Conservation (phyloP, 2,113 vertebrate species). For the Himantopus leucocephalus region DNA sequence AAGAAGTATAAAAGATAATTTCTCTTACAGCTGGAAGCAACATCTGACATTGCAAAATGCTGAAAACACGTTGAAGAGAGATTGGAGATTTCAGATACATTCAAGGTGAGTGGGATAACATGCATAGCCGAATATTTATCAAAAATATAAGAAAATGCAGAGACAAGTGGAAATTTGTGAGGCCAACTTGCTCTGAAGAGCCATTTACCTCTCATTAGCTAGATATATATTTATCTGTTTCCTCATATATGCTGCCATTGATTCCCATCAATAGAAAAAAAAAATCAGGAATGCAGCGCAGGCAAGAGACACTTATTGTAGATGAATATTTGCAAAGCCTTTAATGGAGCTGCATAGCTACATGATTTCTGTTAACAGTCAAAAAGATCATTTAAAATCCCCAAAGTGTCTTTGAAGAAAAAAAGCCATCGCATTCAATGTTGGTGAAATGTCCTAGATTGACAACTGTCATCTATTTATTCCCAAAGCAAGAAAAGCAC, state of each 20-base stretch:
- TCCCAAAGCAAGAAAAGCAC: not conserved
- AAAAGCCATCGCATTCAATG: accelerated
- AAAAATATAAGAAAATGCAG: not conserved
- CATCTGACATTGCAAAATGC: conserved; percentile 69
- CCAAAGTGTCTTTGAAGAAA: not conserved
- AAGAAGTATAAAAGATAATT: conserved; percentile 45
- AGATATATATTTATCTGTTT: not conserved
- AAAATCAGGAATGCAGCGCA: not conserved
- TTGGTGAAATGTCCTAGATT: not conserved
- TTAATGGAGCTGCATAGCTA: not conserved
- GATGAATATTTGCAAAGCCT: not conserved
- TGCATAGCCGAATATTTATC: not conserved
- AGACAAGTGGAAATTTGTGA: not conserved
- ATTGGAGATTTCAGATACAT: not conserved
- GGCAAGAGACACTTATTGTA: not conserved
- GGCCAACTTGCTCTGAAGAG: not conserved
- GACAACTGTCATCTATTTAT: not conserved
- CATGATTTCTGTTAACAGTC: not conserved
- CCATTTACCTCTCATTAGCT: not conserved
- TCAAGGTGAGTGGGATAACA: conserved; percentile 10
- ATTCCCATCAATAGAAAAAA: not conserved
- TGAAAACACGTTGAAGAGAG: not conserved
- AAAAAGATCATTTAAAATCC: not conserved
- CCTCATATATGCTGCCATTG: not conserved
- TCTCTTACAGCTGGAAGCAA: conserved; percentile 71